A percentile compares a stretch with the other conserved stretches of the same genome.
Conservation (phyloP, 2,113 vertebrate genomes). For the Xiphias gladius region DNA sequence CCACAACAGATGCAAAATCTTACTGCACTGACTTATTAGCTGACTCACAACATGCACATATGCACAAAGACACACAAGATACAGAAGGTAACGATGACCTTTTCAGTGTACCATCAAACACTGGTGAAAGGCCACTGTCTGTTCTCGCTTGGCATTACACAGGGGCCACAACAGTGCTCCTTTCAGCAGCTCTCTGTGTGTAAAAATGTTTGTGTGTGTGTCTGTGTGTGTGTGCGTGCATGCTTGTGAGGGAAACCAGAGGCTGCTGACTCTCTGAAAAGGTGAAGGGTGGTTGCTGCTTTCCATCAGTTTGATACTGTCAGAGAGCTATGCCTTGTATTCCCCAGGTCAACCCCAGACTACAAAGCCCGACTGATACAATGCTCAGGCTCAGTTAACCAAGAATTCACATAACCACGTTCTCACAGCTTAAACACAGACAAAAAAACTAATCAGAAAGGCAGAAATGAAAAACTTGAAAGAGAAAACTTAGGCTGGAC, state of each 20-base stretch:
- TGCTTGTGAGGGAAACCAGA: slow-evolving; percentile 61
- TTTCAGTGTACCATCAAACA: slow-evolving; percentile 66
- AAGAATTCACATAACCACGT: background rate
- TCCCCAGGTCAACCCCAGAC: slow-evolving; percentile 16
- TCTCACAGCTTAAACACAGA: slow-evolving; percentile 1
- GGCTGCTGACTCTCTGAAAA: slow-evolving; percentile 58
- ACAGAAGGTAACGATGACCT: slow-evolving; percentile 71
- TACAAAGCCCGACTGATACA: slow-evolving; percentile 34
- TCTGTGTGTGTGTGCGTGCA: background rate
- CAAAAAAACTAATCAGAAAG: background rate
- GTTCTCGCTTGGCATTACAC: slow-evolving; percentile 69
- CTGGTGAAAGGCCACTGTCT: slow-evolving; percentile 74
- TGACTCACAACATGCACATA: slow-evolving; percentile 26
- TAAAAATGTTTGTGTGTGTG: slow-evolving; percentile 4
- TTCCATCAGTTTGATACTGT: slow-evolving; percentile 48
- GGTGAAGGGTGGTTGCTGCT: slow-evolving; percentile 62
- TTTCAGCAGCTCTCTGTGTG: slow-evolving; percentile 68
- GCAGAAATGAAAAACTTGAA: background rate
- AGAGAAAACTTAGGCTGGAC: slow-evolving; percentile 6
- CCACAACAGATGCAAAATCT: slow-evolving; percentile 46
- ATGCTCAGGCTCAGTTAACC: slow-evolving; percentile 2
- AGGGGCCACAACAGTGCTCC: slow-evolving; percentile 76
- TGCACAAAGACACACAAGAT: slow-evolving; percentile 45
- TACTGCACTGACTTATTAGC: slow-evolving; percentile 9
- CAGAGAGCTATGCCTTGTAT: slow-evolving; percentile 25